Base-by-base conservation (phyloP, 2,888 invertebrate species). In the Aspidiotus rigidus region DNA sequence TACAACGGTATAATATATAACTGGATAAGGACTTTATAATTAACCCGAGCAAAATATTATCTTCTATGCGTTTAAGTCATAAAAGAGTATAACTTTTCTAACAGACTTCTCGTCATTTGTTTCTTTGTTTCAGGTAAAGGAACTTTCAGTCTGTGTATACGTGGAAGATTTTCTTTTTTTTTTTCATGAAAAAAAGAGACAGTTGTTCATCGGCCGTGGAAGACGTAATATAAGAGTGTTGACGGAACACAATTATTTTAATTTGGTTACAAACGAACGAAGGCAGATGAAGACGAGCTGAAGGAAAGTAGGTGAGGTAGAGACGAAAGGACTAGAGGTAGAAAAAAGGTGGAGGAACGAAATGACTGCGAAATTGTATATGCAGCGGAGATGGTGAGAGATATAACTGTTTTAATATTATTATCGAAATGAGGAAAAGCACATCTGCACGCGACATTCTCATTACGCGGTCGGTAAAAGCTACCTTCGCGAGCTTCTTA, bases 391-490 rank as follows among this genome's bases (percentile, higher is more conserved):
- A 39, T 57, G 41, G 40, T 59, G 9, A 39, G 49, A 64, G 64
- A 56, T 66, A 59, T 66, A 66, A 41, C 44, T 59, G 64, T 66
- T 66, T 57, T 44, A 66, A 66, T 56, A 44, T 59, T 66, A 66
- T 66, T 40, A 64, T 56, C 15, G 42, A 41, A 40, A 57, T 28
- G 28, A 59, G 39, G 57, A 49, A 60, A 56, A 66, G 42, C 39
- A 66, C 44, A 57, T 66, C 66, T 66, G 66, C 66, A 60, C 44
- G 41, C 66, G 66, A 66, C 66, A 66, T 66, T 66, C 57, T 66
- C 66, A 66, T 66, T 66, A 66, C 44, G 59, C 39, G 16, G 56
- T 15, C 42, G 59, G 57, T 66, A 66, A 66, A 64, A 57, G 59
- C 57, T 57, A 64, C 64, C 64, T 57, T 64, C 64, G 42, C 53